Conservation (phyloP, 2,113 vertebrate genomes). For the Otis tarda region DNA sequence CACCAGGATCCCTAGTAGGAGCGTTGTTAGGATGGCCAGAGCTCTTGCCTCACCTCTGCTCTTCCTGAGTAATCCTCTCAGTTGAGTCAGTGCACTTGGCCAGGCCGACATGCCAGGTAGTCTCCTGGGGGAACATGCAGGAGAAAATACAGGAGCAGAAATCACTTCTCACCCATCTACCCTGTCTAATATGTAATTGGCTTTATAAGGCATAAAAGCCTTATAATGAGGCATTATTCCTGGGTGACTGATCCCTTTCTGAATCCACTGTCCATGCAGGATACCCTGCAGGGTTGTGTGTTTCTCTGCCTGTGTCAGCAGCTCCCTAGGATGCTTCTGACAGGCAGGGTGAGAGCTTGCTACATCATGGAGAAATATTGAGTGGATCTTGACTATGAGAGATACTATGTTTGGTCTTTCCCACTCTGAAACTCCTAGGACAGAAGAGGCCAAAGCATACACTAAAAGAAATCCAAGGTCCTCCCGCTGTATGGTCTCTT, state of each 20-base stretch:
- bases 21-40: not conserved
- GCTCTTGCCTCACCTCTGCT: not conserved
- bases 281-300: not conserved
- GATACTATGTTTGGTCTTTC: not conserved
- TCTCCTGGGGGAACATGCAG: not conserved
- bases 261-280: not conserved
- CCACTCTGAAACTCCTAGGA: not conserved
- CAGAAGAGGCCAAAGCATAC: not conserved
- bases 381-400: not conserved
- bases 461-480: not conserved
- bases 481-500: not conserved
- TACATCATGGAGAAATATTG: accelerated
- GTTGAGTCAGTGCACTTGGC: not conserved
- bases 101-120: not conserved
- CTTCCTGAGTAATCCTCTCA: not conserved
- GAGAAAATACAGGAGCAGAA: not conserved
- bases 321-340: not conserved
- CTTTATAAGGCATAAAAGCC: not conserved
- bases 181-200: not conserved
- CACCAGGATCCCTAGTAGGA: not conserved
- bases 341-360: not conserved
- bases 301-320: not conserved
- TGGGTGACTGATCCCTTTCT: not conserved
- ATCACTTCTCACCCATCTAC: not conserved
- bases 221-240: not conserved